Evolutionary conservation across 2,888 invertebrate genomes (phyloP).

Genomic region (Vesta saturnalis): DNA sequence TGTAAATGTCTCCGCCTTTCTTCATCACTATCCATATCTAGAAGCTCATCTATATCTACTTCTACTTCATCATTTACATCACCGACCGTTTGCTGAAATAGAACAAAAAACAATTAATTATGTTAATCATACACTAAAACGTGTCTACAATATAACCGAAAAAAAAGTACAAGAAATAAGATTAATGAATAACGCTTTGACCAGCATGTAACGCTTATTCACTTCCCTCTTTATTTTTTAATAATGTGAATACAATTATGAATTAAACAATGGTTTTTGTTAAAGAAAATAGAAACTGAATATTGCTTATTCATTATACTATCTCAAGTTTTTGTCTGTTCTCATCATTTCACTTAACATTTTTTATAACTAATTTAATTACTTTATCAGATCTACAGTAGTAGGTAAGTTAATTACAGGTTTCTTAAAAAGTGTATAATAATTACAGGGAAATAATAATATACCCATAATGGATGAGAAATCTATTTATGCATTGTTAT

Average conservation of each 20-base stretch:
- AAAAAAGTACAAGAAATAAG: neutral
- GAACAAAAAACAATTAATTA: conserved; percentile 36
- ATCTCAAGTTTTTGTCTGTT: neutral
- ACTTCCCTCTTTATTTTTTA: neutral
- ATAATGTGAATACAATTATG: neutral
- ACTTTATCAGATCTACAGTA: neutral
- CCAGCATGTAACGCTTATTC: neutral
- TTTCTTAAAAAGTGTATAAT: neutral
- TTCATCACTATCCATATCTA: conserved; percentile 93
- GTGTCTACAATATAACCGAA: neutral
- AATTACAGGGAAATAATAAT: neutral
- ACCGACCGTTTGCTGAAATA: conserved; percentile 62
- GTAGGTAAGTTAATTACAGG: neutral
- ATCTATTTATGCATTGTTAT: no score
- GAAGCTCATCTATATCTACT: conserved; percentile 93
- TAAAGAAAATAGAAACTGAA: neutral
- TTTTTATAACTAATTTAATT: neutral
- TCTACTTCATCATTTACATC: conserved; percentile 78
- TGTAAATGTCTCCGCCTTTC: conserved; percentile 83
- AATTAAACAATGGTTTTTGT: neutral
- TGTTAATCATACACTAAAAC: neutral
- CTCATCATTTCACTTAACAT: neutral
- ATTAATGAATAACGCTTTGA: neutral
- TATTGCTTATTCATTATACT: neutral
- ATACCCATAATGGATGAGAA: no score